Base-by-base conservation (phyloP, 2,888 invertebrate species). In the Willowsia nigromaculata region DNA sequence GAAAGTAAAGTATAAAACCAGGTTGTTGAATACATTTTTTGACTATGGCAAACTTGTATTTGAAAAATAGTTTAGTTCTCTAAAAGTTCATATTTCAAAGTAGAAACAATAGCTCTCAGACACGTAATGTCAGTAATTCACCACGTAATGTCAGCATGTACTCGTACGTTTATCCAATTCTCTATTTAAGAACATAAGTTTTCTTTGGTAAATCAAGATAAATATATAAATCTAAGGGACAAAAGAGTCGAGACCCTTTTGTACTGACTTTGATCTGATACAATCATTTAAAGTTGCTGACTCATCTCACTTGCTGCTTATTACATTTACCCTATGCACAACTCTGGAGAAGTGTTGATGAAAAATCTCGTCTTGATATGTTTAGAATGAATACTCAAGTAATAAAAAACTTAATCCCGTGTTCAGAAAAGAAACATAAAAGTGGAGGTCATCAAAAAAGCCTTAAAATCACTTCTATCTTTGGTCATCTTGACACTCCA, bases 401-500 rank as follows among this genome's bases (percentile, higher is more conserved):
- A 15, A n/a, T 65, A 33, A 65, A n/a, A n/a, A 37, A 37, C 15
- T 37, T 65, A 33, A 65, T 65, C 65, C 62, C 62, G 18, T 62
- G 62, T 27, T n/a, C 22, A 56, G 22, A 56, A 56, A 62, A 65
- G 13, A 37, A 18, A 65, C 37, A 22, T 13, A 33, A 68, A 50
- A 71, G 33, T 68, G 50, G 83, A 71, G 83, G 71, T 83, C 53
- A 83, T 33, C 68, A 68, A 33, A 83, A 59, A 37, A 47, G 13
- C 53, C 47, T 33, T 53, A 68, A 83, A 83, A 68, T 33, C 37
- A 68, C 53, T 68, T 71, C 83, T 68, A 83, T 83, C 83, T 83
- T 83, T 83, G 83, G 83, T 50, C 68, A 83, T 83, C 83, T 83
- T 83, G 83, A 83, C 83, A 68, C 22, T 50, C 37, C 22, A 62